These are phyloP conservation scores for Notolepis coatsorum DNA, from an alignment of 2,797 vertebrate species.

Conservation along the genomic window DNA sequence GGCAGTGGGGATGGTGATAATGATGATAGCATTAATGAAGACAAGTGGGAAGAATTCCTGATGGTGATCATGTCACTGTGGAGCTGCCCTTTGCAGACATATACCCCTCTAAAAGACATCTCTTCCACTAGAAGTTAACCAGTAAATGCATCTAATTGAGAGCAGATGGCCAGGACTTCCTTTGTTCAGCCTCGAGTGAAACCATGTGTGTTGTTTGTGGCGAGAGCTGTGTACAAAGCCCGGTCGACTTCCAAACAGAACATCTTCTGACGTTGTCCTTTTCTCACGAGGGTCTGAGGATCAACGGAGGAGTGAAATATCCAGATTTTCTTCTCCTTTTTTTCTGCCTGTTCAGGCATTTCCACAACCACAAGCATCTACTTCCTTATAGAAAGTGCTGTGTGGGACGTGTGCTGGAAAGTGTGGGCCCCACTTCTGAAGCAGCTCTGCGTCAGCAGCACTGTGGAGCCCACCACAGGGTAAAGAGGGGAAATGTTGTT, in stretches of 20 bases:
- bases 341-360: background rate
- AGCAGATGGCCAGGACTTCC: constrained; percentile 3
- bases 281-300: background rate
- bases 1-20: too few species aligned
- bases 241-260: background rate
- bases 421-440: background rate
- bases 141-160: constrained; percentile 19
- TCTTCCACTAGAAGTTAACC: background rate
- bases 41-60: too few species aligned
- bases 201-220: constrained; percentile 3
- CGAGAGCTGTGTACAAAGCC: background rate
- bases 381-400: constrained; percentile 31
- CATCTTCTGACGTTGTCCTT: background rate
- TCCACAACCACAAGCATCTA: background rate
- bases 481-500: background rate
- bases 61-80: too few species aligned
- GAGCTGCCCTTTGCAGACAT: too few species aligned
- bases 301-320: background rate
- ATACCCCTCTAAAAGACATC: too few species aligned
- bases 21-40: too few species aligned
- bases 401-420: background rate
- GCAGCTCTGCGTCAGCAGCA: constrained; percentile 14
- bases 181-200: constrained; percentile 21
- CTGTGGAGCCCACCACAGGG: background rate
- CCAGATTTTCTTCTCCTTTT: too few species aligned